phyloP scores from a whole-genome alignment of 2,113 vertebrate genomes.

The Tretioscincus oriximinensis region DNA sequence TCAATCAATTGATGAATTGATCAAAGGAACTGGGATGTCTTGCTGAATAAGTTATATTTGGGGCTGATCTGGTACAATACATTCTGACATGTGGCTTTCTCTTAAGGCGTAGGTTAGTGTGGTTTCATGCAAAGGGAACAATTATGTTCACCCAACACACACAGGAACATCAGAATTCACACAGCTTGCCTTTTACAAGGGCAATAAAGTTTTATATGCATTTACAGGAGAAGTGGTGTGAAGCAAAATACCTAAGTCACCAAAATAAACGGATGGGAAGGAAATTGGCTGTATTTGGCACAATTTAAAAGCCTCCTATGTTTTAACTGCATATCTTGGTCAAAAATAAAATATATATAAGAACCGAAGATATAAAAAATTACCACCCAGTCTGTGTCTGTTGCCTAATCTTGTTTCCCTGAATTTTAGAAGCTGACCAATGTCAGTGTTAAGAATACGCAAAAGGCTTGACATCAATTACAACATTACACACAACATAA shows the following conservation, averaged over 20 bases:
- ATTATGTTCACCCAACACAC: slow-evolving; percentile 63
- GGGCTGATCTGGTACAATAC: background rate
- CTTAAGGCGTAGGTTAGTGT: slow-evolving; percentile 60
- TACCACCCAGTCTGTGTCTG: slow-evolving; percentile 64
- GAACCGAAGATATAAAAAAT: slow-evolving; percentile 35
- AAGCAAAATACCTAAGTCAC: slow-evolving; percentile 68
- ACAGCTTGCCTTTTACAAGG: slow-evolving; percentile 80
- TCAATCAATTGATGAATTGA: background rate
- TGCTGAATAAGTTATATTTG: background rate
- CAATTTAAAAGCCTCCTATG: slow-evolving; percentile 67
- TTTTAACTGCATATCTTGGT: slow-evolving; percentile 64
- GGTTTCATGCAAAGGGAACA: slow-evolving; percentile 58
- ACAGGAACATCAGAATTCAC: slow-evolving; percentile 83
- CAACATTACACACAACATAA: slow-evolving; percentile 85
- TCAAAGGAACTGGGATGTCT: background rate
- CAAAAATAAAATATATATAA: slow-evolving; percentile 48
- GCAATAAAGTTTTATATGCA: slow-evolving; percentile 84
- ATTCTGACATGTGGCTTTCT: slow-evolving; percentile 21
- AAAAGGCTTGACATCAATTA: slow-evolving; percentile 82
- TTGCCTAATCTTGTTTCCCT: slow-evolving; percentile 60
- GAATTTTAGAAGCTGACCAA: slow-evolving; percentile 68
- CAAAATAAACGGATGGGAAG: slow-evolving; percentile 68
- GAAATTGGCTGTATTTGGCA: slow-evolving; percentile 68
- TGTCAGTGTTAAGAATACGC: slow-evolving; percentile 73
- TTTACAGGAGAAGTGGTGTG: slow-evolving; percentile 62